A percentile compares a stretch with the other conserved stretches of the same genome.
These are phyloP conservation scores for Fratercula arctica DNA, from an alignment of 2,797 vertebrate species.

Conservation along the genomic window DNA sequence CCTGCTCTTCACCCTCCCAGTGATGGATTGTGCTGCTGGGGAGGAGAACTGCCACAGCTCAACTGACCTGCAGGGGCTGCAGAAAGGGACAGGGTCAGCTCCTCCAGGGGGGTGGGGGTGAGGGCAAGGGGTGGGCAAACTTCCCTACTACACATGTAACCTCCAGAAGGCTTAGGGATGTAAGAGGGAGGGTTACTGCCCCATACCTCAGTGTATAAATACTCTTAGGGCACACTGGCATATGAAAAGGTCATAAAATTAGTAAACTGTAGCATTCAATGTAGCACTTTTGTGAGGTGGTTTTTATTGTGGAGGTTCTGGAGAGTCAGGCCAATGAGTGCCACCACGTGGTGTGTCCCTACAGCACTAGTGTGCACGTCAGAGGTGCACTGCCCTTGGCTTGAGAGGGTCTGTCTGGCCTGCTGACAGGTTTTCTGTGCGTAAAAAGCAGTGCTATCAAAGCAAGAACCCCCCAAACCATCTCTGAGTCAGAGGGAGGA, in stretches of 20 bases:
- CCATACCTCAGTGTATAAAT: neutral
- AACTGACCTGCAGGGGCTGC: neutral
- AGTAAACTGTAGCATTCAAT: neutral
- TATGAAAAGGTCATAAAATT: neutral
- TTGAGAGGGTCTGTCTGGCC: neutral
- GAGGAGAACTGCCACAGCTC: neutral
- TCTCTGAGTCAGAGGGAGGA: neutral
- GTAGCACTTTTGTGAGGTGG: neutral
- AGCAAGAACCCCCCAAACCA: neutral
- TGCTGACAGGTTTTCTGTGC: neutral
- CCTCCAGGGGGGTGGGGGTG: fast-evolving
- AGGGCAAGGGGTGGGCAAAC: neutral
- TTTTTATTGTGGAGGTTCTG: neutral
- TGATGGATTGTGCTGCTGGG: too few relatives aligned
- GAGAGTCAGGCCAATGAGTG: neutral
- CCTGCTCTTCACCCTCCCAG: neutral
- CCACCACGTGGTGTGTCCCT: neutral
- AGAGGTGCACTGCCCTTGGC: neutral
- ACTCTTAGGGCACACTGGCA: neutral
- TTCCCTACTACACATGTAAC: neutral
- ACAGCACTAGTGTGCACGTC: neutral
- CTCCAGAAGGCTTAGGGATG: neutral
- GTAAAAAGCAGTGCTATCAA: neutral
- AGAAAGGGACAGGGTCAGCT: neutral
- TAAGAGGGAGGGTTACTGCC: neutral